phyloP scores from a whole-genome alignment of 2,888 invertebrate genomes.

The Tipula lateralis region DNA sequence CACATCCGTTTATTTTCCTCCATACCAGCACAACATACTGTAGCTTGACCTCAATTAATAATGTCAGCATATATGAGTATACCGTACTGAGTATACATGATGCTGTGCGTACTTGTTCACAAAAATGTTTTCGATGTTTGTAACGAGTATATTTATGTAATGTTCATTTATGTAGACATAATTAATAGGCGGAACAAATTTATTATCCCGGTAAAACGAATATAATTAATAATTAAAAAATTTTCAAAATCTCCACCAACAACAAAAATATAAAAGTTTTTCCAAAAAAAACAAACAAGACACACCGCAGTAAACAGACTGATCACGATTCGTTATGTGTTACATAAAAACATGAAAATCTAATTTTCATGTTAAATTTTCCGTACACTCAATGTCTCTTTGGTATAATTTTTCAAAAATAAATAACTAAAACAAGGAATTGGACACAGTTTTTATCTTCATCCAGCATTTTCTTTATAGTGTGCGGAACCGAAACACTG shows the following conservation, averaged over 20 bases:
- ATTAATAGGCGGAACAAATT: constrained; percentile 1
- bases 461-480: not conserved
- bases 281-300: not conserved
- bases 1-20: too few species aligned
- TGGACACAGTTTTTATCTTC: not conserved
- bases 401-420: constrained; percentile 5
- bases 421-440: not conserved
- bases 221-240: not conserved
- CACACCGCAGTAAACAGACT: not conserved
- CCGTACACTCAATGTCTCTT: constrained; percentile 11
- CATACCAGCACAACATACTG: not conserved
- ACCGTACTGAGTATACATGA: not conserved
- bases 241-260: not conserved
- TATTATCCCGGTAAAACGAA: not conserved
- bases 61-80: not conserved
- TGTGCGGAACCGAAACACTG: not conserved
- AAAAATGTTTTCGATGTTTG: not conserved
- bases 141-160: not conserved
- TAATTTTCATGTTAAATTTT: constrained; percentile 19
- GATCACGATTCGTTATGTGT: not conserved
- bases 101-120: not conserved
- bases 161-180: not conserved
- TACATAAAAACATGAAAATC: not conserved
- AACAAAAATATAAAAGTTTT: not conserved
- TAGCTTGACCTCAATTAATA: not conserved